These are phyloP conservation scores for Tanypteryx hageni DNA, from an alignment of 2,888 invertebrate species.

Conservation along the genomic window DNA sequence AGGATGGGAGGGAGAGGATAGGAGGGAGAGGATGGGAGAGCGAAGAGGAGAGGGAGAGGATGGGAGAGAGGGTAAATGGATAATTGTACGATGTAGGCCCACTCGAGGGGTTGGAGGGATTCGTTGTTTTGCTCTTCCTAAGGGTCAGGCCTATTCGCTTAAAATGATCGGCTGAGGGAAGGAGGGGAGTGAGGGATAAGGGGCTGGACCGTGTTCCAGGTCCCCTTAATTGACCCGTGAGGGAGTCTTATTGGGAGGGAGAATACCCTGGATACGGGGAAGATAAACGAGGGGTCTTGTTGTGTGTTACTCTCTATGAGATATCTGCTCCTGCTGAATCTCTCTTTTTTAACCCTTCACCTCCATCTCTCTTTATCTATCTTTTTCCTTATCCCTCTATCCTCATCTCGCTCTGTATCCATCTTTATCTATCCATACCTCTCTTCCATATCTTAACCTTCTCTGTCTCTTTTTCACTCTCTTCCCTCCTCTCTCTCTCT, in stretches of 20 bases:
- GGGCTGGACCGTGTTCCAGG: not conserved
- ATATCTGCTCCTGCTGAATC: too few relatives aligned
- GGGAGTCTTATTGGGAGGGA: not conserved
- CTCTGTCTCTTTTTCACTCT: too few relatives aligned
- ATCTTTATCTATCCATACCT: too few relatives aligned
- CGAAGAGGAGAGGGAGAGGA: too few relatives aligned
- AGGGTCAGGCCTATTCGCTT: not conserved
- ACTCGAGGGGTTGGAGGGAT: not conserved
- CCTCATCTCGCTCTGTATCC: too few relatives aligned
- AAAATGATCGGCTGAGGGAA: not conserved
- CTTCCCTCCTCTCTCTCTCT: too few relatives aligned
- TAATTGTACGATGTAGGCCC: not conserved
- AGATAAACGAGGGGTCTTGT: not conserved
- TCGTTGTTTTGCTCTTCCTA: not conserved
- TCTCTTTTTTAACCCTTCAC: too few relatives aligned
- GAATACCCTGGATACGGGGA: not conserved
- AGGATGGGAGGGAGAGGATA: not conserved
- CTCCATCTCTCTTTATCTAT: too few relatives aligned
- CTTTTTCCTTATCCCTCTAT: too few relatives aligned
- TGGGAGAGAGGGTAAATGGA: not conserved
- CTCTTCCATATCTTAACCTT: too few relatives aligned
- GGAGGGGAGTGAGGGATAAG: not conserved
- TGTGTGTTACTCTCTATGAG: not conserved
- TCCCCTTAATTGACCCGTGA: not conserved
- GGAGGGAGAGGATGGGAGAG: not conserved